Conservation (phyloP, 2,113 vertebrate genomes). For the Pangasianodon gigas region DNA sequence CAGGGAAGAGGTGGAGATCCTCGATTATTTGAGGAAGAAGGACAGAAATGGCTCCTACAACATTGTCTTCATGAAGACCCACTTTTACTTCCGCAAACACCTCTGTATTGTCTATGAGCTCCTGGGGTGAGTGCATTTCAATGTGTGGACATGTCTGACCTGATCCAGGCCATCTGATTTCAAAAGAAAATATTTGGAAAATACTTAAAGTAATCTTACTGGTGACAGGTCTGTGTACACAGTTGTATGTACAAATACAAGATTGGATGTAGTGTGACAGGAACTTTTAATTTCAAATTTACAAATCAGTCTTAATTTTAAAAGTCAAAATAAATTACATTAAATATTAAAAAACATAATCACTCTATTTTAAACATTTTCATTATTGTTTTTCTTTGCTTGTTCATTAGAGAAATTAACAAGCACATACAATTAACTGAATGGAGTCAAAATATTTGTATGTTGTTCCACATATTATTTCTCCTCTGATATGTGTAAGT, state of each 20-base stretch:
- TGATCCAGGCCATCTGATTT: background rate
- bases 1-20: background rate
- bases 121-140: background rate
- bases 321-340: background rate
- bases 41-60: background rate
- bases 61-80: background rate
- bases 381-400: no score
- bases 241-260: background rate
- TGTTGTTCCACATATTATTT: no score
- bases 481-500: no score
- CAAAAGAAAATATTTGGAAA: background rate
- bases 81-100: background rate
- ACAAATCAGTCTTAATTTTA: background rate
- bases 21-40: background rate
- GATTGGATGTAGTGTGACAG: background rate
- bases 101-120: background rate
- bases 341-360: background rate
- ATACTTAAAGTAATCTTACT: background rate
- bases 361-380: no score
- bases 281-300: background rate
- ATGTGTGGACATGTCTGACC: background rate
- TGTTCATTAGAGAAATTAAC: no score
- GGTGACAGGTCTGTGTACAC: background rate
- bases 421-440: no score
- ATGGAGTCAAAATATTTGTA: no score